Conservation (phyloP, 2,888 invertebrate species). For the Rhorus exstirpatorius region DNA sequence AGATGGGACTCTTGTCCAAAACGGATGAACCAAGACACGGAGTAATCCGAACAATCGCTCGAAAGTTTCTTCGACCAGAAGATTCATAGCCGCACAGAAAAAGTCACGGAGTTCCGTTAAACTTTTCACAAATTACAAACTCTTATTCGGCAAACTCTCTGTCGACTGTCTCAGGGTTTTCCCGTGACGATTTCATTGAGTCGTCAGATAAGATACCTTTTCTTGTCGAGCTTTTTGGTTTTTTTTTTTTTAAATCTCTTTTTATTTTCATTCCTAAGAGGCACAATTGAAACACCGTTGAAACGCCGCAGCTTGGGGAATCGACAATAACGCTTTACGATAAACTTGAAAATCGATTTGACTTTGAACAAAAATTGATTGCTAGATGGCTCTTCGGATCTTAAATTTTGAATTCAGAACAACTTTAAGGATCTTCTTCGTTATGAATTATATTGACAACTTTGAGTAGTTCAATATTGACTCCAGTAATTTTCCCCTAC, state of each 20-base stretch:
- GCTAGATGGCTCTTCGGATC: too few relatives aligned
- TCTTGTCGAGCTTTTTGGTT: not conserved
- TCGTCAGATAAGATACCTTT: conserved; percentile 60
- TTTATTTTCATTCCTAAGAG: too few relatives aligned
- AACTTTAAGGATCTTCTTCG: too few relatives aligned
- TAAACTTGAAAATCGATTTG: too few relatives aligned
- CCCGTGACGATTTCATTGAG: conserved; percentile 71
- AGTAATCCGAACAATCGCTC: conserved; percentile 55
- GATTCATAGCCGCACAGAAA: conserved; percentile 18
- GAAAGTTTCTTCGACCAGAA: conserved; percentile 69
- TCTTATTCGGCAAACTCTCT: conserved; percentile 17
- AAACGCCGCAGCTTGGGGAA: too few relatives aligned
- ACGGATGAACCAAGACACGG: conserved; percentile 53
- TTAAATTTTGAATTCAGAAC: too few relatives aligned
- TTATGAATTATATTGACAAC: too few relatives aligned
- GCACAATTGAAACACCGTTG: too few relatives aligned
- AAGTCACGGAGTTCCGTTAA: conserved; percentile 1
- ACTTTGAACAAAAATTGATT: too few relatives aligned
- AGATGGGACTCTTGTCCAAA: conserved; percentile 58
- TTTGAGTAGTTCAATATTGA: too few relatives aligned
- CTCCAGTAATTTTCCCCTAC: too few relatives aligned
- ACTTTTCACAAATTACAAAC: conserved; percentile 59
- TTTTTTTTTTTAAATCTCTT: not conserved
- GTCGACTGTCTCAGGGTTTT: not conserved
- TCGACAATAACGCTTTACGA: too few relatives aligned